Evolutionary conservation across 23 tunicate genomes (phyloP), one percentile per base, ranked within the genome.

Genomic region (Ciona savignyi): DNA sequence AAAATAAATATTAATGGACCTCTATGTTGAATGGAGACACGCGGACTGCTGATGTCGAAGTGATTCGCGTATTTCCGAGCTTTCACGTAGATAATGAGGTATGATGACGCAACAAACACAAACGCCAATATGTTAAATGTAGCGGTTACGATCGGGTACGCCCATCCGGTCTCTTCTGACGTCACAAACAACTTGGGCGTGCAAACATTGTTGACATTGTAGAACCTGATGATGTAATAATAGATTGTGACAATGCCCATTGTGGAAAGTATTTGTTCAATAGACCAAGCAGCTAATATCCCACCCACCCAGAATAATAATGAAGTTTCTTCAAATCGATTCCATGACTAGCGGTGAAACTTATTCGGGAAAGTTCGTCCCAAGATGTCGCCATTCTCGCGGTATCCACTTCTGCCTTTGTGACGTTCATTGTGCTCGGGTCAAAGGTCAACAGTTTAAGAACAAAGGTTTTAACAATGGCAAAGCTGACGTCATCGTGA

Each of bases 391-490:
- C 4, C 2, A 19, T 24, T 33, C 24, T 3, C 3, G 34, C 48
- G 15, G 33, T 27, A 23, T 31, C 51, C 23, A 33, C 33, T 30
- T 69, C 51, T 20, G 51, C 2, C 23, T 20, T 30, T 69, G 73
- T 69, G 51, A 31, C 2, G 73, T 69, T 69, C 29, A 30, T 23
- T 1, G 34, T 23, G 11, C 32, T 2, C 1, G 73, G 51, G 33
- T 34, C 32, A 69, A 30, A 69, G 23, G 73, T 69, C 11, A 33
- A 35, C 21, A 79, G 73, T 33, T 74, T 78, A n/a, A 42, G 26
- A n/a, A 74, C 80, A 67, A 85, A 79, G 0, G 42, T 23, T 34
- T 74, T 90, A 4, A 76, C 85, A 23, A 32, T 63, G 1, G 30
- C 63, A 32, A 90, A 74, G 30, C 77, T 63, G 26, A 77, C 79